Conservation (phyloP, 2,888 invertebrate genomes). For the Pharmacophagus antenor region DNA sequence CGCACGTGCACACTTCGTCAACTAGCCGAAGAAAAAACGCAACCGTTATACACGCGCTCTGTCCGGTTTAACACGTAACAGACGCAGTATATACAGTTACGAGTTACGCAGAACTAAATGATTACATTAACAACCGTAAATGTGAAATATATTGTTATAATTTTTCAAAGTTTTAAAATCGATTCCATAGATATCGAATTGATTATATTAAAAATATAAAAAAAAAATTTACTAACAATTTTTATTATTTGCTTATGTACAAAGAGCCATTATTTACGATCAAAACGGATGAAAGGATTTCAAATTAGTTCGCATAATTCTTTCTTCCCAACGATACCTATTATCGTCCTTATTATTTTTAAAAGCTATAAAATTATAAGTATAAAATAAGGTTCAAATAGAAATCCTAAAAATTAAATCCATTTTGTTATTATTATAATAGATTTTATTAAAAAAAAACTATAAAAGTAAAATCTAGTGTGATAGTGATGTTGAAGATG, state of each 20-base stretch:
- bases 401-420: no score
- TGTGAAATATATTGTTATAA: conserved; percentile 9
- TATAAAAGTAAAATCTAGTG: neutral
- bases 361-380: neutral
- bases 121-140: conserved; percentile 34
- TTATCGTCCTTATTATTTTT: no score
- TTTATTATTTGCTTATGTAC: no score
- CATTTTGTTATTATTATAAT: no score
- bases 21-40: conserved; percentile 66
- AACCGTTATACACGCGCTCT: conserved; percentile 56
- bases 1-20: conserved; percentile 68
- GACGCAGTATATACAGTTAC: no score
- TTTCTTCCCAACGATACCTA: no score
- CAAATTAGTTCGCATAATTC: no score
- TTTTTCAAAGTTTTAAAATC: conserved; percentile 5
- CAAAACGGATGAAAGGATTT: no score
- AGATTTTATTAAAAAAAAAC: no score
- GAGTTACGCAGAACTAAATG: conserved; percentile 18
- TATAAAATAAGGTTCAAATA: neutral
- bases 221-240: neutral
- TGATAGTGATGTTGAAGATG: neutral
- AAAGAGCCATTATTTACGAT: no score
- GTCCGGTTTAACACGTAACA: conserved; percentile 17
- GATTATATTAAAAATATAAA: neutral
- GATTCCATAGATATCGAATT: conserved; percentile 9